Percentiles rank a stretch among this genome's conserved stretches.
Conservation (phyloP, 2,888 invertebrate species). For the Apamea sordens region DNA sequence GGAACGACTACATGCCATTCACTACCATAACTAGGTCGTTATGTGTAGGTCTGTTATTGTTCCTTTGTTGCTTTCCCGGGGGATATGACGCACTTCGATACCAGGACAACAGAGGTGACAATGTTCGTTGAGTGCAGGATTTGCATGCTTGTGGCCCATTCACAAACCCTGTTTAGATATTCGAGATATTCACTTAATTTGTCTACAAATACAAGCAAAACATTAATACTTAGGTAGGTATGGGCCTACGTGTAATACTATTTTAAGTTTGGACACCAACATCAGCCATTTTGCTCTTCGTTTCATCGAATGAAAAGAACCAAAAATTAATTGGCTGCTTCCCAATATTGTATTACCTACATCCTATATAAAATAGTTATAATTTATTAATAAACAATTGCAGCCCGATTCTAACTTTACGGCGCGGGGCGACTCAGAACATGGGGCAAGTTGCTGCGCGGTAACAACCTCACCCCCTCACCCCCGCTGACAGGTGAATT, state of each 20-base stretch:
- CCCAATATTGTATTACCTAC: not conserved
- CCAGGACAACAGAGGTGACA: not conserved
- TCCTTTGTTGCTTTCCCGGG: conserved; percentile 10
- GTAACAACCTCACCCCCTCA: too few species aligned
- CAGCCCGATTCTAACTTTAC: too few species aligned
- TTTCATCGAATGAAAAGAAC: not conserved
- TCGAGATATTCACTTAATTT: not conserved
- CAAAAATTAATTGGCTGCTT: not conserved
- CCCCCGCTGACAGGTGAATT: too few species aligned
- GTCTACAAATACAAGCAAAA: not conserved
- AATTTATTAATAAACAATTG: too few species aligned
- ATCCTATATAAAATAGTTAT: not conserved
- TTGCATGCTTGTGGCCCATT: not conserved
- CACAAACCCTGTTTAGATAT: conserved; percentile 10
- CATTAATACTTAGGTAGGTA: too few species aligned
- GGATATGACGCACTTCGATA: conserved; percentile 4
- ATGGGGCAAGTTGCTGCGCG: too few species aligned
- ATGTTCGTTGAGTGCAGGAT: not conserved
- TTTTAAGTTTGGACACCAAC: not conserved
- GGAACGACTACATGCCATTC: conserved; percentile 20
- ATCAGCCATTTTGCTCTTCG: not conserved
- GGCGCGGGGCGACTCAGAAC: too few species aligned
- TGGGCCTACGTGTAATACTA: not conserved
- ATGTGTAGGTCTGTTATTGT: conserved; percentile 13
- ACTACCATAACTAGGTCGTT: not conserved